Base-by-base conservation (phyloP, 2,888 invertebrate species). In the Beris morrisii region DNA sequence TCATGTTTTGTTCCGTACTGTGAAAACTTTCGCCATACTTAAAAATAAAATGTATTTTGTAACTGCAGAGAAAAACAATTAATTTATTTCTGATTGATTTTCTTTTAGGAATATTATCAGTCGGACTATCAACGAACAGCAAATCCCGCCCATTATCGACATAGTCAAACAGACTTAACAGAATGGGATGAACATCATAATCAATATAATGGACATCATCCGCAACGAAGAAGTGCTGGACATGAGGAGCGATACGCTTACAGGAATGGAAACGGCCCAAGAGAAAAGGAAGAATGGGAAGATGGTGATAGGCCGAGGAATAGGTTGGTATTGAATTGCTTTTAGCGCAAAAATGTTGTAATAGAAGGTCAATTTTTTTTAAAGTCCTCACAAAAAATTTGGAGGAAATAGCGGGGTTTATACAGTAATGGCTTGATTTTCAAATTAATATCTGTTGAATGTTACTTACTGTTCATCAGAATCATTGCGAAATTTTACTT, bases 71-170 rank as follows among this genome's bases (percentile, higher is more conserved):
- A 22, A 22, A 22, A 22, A 3, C 22, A 22, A 22, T 15, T n/a
- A 15, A 48, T 13, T 11, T 7, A 1, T 38, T 38, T 38, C 9
- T 38, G 38, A 38, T 9, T 15, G 15, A 48, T 48, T 48, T 53
- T 13, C 9, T 65, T 72, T 61, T 72, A 85, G 85, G 85, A 85
- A 77, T 85, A 84, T 73, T 83, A 83, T 74, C 85, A 85, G 76
- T 83, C 84, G 54, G 85, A 85, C 71, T 72, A 74, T 63, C 72
- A 70, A 30, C 76, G 79, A 50, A 74, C 78, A 57, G 70, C 77
- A 71, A 74, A 77, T 64, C 82, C 83, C 67, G 76, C 78, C 11
- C 82, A 82, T 57, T 82, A 83, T 73, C 78, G 81, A 5, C 81
- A 81, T 70, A 79, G 82, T 69, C 83, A 82, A 71, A 80, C 77